Evolutionary conservation across 2,888 invertebrate genomes (phyloP).

Genomic region (Agriopis marginaria): DNA sequence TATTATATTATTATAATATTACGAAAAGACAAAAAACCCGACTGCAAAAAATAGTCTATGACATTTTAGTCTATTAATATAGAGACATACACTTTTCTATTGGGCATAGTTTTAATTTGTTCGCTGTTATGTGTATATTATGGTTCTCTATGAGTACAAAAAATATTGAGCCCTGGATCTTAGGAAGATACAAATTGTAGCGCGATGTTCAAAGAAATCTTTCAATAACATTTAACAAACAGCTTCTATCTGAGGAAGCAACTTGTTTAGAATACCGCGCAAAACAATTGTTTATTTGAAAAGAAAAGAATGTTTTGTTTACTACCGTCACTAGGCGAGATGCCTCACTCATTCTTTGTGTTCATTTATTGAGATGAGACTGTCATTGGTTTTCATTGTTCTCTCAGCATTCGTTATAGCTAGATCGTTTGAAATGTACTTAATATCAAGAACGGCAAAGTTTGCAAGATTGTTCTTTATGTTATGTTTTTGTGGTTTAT

Average conservation of each 20-base stretch:
- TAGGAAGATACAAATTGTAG: neutral
- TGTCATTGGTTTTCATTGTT: constrained; percentile 52
- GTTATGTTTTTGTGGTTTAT: constrained; percentile 66
- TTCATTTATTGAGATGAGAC: constrained; percentile 57
- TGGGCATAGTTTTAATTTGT: no score
- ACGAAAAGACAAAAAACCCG: no score
- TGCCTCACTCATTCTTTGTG: constrained; percentile 35
- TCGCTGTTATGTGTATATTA: no score
- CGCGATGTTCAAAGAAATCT: neutral
- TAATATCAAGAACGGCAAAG: constrained; percentile 61
- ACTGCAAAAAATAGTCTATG: no score
- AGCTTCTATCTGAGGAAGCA: constrained; percentile 12
- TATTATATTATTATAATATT: no score
- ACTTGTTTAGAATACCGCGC: constrained; percentile 32
- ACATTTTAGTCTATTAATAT: no score
- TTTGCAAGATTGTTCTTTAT: constrained; percentile 73
- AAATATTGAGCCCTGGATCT: no score
- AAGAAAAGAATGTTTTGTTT: constrained; percentile 66
- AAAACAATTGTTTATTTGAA: constrained; percentile 59
- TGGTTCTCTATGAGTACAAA: no score
- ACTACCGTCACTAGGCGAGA: constrained; percentile 54
- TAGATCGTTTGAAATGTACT: constrained; percentile 56
- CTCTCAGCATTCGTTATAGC: constrained; percentile 36
- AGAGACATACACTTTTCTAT: no score
- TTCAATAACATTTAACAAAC: neutral